A percentile compares a stretch with the other conserved stretches of the same genome.
phyloP scores from a whole-genome alignment of 92 coral and sea anemone species.

The Zoanthus sociatus region DNA sequence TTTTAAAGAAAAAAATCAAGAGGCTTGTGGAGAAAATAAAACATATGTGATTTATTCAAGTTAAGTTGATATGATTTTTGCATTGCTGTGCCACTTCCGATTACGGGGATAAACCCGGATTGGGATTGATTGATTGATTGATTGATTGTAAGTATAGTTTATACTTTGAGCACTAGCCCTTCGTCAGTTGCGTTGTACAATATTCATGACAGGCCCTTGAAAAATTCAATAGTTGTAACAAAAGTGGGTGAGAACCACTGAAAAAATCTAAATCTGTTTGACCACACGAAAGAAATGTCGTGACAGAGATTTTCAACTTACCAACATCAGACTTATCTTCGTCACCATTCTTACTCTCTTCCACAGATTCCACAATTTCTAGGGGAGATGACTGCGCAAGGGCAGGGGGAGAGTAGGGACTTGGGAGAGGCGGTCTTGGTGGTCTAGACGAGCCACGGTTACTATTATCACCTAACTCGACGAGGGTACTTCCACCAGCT shows the following conservation, averaged over 20 bases:
- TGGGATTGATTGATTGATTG: no score
- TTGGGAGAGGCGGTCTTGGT: conserved; percentile 27
- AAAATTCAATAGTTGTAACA: not conserved
- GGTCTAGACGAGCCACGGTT: conserved; percentile 39
- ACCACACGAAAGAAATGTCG: not conserved
- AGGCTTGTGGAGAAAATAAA: no score
- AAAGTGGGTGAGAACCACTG: not conserved
- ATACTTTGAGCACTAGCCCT: no score
- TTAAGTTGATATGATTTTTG: no score
- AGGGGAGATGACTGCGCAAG: not conserved
- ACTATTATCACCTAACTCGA: conserved; percentile 18
- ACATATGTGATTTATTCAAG: no score
- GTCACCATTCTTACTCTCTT: conserved; percentile 8
- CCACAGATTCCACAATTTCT: not conserved
- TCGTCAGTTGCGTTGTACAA: no score
- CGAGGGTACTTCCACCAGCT: not conserved
- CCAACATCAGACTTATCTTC: conserved; percentile 29
- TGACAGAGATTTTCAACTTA: not conserved
- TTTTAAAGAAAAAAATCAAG: no score
- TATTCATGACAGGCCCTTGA: not conserved
- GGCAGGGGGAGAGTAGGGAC: conserved; percentile 10
- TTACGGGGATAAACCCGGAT: no score
- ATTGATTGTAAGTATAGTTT: no score
- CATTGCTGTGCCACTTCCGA: no score
- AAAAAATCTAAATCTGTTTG: not conserved